These are phyloP conservation scores for Phaenicophaeus curvirostris DNA, from an alignment of 2,797 vertebrate species.

Conservation along the genomic window DNA sequence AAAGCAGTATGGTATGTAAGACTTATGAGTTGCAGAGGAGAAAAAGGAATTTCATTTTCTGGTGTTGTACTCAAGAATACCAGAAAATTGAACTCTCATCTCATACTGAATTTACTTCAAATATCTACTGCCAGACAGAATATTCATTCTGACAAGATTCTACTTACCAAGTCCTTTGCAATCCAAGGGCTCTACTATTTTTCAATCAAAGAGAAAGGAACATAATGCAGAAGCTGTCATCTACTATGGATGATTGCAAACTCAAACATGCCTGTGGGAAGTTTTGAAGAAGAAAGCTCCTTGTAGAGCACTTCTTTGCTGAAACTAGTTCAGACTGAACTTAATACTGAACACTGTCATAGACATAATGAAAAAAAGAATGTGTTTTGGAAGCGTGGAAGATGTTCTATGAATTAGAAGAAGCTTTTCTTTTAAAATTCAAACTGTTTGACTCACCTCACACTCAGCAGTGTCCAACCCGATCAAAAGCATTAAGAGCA, in stretches of 20 bases:
- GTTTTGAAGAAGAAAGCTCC: background rate
- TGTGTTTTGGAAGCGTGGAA: background rate
- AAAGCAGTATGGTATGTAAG: background rate
- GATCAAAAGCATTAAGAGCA: background rate
- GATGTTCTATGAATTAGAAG: background rate
- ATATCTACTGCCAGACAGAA: constrained; percentile 12
- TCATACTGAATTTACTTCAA: constrained; percentile 36
- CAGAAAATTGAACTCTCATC: constrained; percentile 14
- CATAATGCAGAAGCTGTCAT: background rate
- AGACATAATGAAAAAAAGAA: background rate
- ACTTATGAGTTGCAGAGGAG: background rate
- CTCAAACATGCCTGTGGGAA: background rate
- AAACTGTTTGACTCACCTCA: background rate
- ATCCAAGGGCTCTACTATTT: background rate
- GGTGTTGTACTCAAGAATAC: background rate
- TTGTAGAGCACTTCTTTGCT: background rate
- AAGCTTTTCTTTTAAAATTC: background rate
- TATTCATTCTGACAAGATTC: constrained; percentile 54
- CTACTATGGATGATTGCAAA: background rate
- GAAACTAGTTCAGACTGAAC: background rate
- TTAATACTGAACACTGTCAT: background rate
- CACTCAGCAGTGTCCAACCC: background rate
- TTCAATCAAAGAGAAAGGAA: constrained; percentile 34
- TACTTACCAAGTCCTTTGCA: background rate
- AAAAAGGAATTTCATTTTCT: background rate